Base-by-base conservation (phyloP, 1,140 invertebrate species). In the Holotrichia oblita region DNA sequence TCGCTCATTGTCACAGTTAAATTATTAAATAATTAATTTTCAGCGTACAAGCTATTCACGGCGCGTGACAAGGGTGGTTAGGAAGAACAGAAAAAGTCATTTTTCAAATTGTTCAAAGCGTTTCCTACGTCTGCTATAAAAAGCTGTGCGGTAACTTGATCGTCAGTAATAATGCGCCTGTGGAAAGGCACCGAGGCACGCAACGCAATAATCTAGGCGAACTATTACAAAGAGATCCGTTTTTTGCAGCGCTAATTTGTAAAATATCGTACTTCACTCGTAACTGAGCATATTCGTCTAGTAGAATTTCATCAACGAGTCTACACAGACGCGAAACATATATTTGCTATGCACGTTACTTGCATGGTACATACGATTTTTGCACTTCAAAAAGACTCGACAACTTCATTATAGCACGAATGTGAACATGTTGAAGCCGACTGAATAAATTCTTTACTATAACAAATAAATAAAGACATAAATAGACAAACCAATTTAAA, bases 71-170 rank as follows among this genome's bases (percentile, higher is more conserved):
- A 6, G 61, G 61, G 17, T 27, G 61, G 61, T 64, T 64, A 64
- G 61, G 22, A 64, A 64, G 61, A 64, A n/a, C n/a, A n/a, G n/a
- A n/a, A n/a, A n/a, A n/a, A n/a, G n/a, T n/a, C n/a, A n/a, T n/a
- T n/a, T n/a, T 64, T 64, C 61, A 64, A 64, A 64, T 64, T 64
- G 61, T 64, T 64, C 61, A 64, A 64, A 64, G 61, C 61, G 61
- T 12, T 12, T 48, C 44, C 12, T 48, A 48, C n/a, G 44, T 64
- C 61, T 8, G 61, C 17, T 64, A 64, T 64, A 64, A 64, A 64
- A 64, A 64, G 61, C 61, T 64, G 17, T 64, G 24, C 61, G 61
- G 20, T 64, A 64, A 27, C 61, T 27, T 14, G 61, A 64, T 27
- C 61, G 61, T 27, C 24, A 22, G 61, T 64, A 20, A 64, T 64